Conservation (phyloP, 2,797 vertebrate species). For the Lepidocolaptes lacrymiger region DNA sequence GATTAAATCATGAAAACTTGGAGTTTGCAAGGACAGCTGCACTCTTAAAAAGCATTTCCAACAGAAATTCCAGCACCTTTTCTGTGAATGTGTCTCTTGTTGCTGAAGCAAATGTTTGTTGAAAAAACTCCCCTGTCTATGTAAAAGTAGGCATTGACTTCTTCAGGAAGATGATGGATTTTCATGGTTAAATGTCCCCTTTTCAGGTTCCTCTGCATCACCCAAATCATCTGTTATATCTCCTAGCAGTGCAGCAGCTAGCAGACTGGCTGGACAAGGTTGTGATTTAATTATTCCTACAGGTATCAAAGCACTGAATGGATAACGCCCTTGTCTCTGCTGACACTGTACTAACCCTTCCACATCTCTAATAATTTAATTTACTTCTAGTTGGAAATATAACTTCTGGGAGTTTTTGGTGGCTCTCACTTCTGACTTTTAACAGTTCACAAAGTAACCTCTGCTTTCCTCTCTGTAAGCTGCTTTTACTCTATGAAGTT, state of each 20-base stretch:
- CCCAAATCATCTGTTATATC: constrained; percentile 88
- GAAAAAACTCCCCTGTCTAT: neutral
- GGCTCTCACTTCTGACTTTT: constrained; percentile 3
- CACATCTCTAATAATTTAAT: constrained; percentile 42
- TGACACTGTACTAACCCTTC: constrained; percentile 71
- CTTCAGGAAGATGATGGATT: constrained; percentile 39
- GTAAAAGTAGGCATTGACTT: neutral
- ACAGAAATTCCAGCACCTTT: neutral
- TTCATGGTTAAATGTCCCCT: constrained; percentile 73
- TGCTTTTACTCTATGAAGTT: constrained; percentile 10
- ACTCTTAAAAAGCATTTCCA: neutral
- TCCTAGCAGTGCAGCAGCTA: constrained; percentile 89
- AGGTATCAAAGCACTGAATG: constrained; percentile 79
- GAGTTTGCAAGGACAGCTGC: neutral
- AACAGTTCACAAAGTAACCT: constrained; percentile 18
- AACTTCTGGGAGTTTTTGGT: constrained; percentile 23
- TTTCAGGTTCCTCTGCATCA: constrained; percentile 89
- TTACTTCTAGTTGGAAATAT: constrained; percentile 35
- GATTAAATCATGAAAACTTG: neutral
- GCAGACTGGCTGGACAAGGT: constrained; percentile 88
- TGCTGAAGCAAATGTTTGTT: neutral
- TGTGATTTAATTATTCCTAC: constrained; percentile 87
- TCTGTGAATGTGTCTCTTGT: neutral
- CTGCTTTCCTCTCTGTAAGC: constrained; percentile 43
- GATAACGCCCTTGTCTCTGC: constrained; percentile 66